These are phyloP conservation scores for Naso thynnoides DNA, from an alignment of 2,797 vertebrate species.

Conservation along the genomic window DNA sequence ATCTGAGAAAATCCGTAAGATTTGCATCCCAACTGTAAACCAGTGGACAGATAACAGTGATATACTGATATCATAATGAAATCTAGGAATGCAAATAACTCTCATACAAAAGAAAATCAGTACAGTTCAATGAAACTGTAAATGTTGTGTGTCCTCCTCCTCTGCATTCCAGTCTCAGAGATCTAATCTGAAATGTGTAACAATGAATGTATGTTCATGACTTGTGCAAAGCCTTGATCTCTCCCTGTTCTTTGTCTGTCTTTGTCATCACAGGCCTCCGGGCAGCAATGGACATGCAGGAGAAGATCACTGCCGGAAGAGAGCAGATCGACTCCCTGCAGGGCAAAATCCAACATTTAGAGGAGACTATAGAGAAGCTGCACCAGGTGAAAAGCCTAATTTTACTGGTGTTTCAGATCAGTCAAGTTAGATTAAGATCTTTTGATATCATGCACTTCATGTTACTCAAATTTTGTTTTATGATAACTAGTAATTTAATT, in stretches of 20 bases:
- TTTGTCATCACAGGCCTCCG: constrained; percentile 82
- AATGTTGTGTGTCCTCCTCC: constrained; percentile 11
- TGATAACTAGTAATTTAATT: neutral
- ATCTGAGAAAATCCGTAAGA: constrained; percentile 18
- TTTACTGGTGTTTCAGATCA: neutral
- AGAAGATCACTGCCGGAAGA: constrained; percentile 88
- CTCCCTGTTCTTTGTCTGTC: neutral
- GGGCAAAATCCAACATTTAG: constrained; percentile 88
- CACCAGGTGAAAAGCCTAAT: constrained; percentile 79
- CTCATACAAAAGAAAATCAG: neutral
- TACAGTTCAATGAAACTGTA: neutral
- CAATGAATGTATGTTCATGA: constrained; percentile 5
- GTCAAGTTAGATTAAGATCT: neutral
- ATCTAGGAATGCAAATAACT: neutral
- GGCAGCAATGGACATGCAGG: constrained; percentile 89
- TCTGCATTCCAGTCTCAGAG: constrained; percentile 25
- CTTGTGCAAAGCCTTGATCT: constrained; percentile 5
- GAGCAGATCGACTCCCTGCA: constrained; percentile 88
- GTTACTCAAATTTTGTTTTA: neutral
- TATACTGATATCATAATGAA: constrained; percentile 26
- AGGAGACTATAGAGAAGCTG: constrained; percentile 84
- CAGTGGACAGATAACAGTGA: constrained; percentile 31
- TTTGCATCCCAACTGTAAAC: constrained; percentile 16
- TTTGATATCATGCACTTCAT: neutral
- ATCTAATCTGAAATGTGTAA: constrained; percentile 20